A percentile compares a stretch with the other conserved stretches of the same genome.
Conservation (phyloP, 2,113 vertebrate species). For the Sisor rabdophorus region DNA sequence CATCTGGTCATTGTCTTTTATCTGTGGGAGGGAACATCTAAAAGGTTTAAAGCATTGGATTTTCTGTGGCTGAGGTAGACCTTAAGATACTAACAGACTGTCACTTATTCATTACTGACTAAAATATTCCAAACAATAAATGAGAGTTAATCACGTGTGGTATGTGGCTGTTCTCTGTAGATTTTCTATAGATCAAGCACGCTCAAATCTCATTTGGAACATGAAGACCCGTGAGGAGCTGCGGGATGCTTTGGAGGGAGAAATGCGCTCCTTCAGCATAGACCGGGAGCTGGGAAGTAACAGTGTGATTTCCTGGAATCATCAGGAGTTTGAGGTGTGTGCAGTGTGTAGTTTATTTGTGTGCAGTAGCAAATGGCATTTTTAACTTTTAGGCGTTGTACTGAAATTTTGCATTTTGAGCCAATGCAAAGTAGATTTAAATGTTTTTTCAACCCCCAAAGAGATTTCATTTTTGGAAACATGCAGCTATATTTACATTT, state of each 20-base stretch:
- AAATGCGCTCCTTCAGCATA: slow-evolving; percentile 92
- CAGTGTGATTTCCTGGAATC: slow-evolving; percentile 96
- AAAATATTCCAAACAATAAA: background rate
- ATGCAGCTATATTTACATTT: background rate
- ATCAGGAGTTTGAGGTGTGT: slow-evolving; percentile 95
- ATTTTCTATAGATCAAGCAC: slow-evolving; percentile 91
- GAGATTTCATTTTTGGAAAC: background rate
- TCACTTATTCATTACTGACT: background rate
- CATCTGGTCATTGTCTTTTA: background rate
- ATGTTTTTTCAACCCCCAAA: background rate
- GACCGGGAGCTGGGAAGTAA: slow-evolving; percentile 91
- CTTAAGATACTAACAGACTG: background rate
- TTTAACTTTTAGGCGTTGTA: background rate
- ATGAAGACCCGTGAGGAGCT: slow-evolving; percentile 96
- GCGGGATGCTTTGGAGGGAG: slow-evolving; percentile 89
- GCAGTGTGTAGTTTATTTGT: background rate
- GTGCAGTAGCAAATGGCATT: background rate
- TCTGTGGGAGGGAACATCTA: background rate
- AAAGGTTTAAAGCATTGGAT: background rate
- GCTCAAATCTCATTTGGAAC: slow-evolving; percentile 97
- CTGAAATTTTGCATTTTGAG: background rate
- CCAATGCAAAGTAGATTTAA: background rate
- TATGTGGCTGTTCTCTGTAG: slow-evolving; percentile 57
- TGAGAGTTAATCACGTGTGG: background rate
- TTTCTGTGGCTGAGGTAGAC: background rate